phyloP scores from a whole-genome alignment of 2,797 vertebrate genomes.

The Enteromius paludinosus region DNA sequence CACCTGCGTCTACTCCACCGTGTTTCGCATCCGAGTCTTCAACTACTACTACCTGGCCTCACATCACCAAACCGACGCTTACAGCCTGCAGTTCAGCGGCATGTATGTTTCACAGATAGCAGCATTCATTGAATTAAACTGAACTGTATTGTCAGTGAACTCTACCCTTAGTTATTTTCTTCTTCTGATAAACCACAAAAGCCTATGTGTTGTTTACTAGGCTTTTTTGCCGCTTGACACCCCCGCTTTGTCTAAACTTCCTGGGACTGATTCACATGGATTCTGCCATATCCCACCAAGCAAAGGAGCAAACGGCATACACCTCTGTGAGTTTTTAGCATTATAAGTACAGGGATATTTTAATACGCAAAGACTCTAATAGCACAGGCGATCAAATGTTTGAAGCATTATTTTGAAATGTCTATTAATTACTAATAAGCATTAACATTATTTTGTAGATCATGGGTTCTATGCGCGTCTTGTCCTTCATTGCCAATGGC shows the following conservation, averaged over 20 bases:
- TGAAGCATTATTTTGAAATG: neutral
- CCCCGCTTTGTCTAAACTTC: slow-evolving; percentile 97
- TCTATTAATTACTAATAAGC: neutral
- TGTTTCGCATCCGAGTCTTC: slow-evolving; percentile 96
- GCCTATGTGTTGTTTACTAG: slow-evolving; percentile 68
- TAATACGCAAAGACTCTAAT: neutral
- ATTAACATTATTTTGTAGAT: slow-evolving; percentile 78
- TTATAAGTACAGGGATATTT: slow-evolving; percentile 1
- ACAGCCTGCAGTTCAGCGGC: slow-evolving; percentile 98
- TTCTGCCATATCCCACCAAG: slow-evolving; percentile 90
- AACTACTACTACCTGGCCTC: slow-evolving; percentile 98
- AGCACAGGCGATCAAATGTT: neutral
- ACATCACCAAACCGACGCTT: slow-evolving; percentile 96
- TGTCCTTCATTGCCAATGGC: slow-evolving; percentile 95
- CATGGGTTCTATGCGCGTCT: slow-evolving; percentile 96
- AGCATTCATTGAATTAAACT: neutral
- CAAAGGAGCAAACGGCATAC: slow-evolving; percentile 91
- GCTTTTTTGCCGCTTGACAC: slow-evolving; percentile 96
- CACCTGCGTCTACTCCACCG: slow-evolving; percentile 96
- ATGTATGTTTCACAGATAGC: slow-evolving; percentile 82
- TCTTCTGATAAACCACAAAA: neutral
- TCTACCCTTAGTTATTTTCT: neutral
- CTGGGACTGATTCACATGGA: slow-evolving; percentile 98
- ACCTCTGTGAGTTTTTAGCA: slow-evolving; percentile 84
- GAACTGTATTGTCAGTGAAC: neutral